Evolutionary conservation across 2,888 invertebrate genomes (phyloP).

Genomic region (Encarsia formosa): DNA sequence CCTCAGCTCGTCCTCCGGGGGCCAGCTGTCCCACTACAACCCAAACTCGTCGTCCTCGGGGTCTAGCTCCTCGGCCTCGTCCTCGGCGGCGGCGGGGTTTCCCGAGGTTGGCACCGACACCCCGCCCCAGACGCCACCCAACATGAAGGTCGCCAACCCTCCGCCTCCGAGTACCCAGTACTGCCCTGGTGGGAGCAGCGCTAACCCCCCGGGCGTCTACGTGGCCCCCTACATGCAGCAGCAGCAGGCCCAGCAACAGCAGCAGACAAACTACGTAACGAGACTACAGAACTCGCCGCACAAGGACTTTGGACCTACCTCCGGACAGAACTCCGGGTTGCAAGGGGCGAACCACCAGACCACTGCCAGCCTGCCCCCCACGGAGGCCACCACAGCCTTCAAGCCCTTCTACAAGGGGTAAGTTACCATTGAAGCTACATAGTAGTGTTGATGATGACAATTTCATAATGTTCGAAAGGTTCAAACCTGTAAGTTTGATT

Average conservation of each 20-base stretch:
- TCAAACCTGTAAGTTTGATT: too few relatives aligned
- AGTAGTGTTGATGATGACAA: too few relatives aligned
- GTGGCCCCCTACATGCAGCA: slow-evolving; percentile 54
- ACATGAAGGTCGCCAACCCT: slow-evolving; percentile 80
- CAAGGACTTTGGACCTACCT: slow-evolving; percentile 44
- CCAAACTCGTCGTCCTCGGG: slow-evolving; percentile 47
- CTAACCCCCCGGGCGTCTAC: slow-evolving; percentile 39
- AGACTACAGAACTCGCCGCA: slow-evolving; percentile 51
- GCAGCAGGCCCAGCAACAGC: slow-evolving; percentile 26
- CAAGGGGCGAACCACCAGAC: slow-evolving; percentile 49
- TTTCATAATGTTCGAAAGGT: too few relatives aligned
- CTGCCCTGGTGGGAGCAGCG: slow-evolving; percentile 61
- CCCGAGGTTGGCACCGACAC: slow-evolving; percentile 85
- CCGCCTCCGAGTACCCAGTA: slow-evolving; percentile 61
- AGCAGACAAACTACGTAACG: slow-evolving; percentile 51
- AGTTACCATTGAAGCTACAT: too few relatives aligned
- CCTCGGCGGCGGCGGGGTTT: slow-evolving; percentile 73
- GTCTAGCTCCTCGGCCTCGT: slow-evolving; percentile 58
- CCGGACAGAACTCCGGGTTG: slow-evolving; percentile 43
- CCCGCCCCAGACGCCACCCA: slow-evolving; percentile 90
- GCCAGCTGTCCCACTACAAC: slow-evolving; percentile 47
- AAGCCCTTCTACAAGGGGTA: slow-evolving; percentile 90
- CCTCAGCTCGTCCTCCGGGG: slow-evolving; percentile 46
- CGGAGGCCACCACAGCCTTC: slow-evolving; percentile 63
- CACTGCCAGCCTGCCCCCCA: slow-evolving; percentile 47